Evolutionary conservation across 2,888 invertebrate genomes (phyloP).

Genomic region (Noctua janthe): DNA sequence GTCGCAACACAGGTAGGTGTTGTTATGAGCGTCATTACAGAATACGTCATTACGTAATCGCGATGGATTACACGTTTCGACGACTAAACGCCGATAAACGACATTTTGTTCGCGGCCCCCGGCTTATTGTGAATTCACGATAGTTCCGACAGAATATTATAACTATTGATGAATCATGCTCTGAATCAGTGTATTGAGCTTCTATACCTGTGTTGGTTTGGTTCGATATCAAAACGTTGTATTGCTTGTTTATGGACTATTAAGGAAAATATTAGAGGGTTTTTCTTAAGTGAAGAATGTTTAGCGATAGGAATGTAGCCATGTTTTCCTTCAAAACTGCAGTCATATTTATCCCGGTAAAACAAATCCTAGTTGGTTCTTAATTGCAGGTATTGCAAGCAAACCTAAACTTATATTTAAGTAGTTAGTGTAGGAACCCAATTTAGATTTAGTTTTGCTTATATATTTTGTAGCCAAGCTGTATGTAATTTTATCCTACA

Average conservation of each 20-base stretch:
- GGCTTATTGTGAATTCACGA: constrained; percentile 62
- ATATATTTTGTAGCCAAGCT: not conserved
- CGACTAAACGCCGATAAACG: constrained; percentile 88
- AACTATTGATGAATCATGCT: constrained; percentile 59
- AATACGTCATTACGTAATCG: constrained; percentile 84
- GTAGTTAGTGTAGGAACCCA: not conserved
- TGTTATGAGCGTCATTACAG: constrained; percentile 75
- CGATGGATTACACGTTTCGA: constrained; percentile 81
- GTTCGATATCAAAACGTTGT: constrained; percentile 12
- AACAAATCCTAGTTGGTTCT: not conserved
- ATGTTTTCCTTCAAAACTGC: constrained; percentile 33
- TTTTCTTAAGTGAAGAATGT: constrained; percentile 7
- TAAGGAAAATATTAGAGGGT: constrained; percentile 15
- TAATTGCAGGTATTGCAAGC: not conserved
- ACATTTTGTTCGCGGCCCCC: constrained; percentile 70
- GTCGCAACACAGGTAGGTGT: constrained; percentile 56
- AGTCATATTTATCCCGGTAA: not conserved
- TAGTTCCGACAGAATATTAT: constrained; percentile 57
- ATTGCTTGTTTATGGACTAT: not conserved
- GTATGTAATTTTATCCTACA: not conserved
- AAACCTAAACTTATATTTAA: not conserved
- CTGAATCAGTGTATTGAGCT: constrained; percentile 43
- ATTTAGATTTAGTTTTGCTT: constrained; percentile 8
- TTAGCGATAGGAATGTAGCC: not conserved
- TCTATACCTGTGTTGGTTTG: constrained; percentile 31